Percentiles rank a stretch among this genome's conserved stretches.
Conservation (phyloP, 2,888 invertebrate genomes). For the Monochamus alternatus region DNA sequence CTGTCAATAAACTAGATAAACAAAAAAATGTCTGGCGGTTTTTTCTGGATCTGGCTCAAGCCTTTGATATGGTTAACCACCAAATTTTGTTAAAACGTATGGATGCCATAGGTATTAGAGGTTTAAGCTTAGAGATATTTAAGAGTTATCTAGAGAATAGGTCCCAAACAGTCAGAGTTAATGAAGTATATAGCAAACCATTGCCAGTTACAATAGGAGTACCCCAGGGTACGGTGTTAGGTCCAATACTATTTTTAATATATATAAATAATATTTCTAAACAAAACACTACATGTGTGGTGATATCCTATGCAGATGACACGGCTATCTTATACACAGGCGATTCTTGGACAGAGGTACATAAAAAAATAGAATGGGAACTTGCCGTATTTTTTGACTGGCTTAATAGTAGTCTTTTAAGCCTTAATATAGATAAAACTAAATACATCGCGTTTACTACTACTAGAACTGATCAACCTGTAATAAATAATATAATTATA, state of each 20-base stretch:
- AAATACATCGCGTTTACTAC: not conserved
- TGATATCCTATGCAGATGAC: not conserved
- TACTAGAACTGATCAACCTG: no score
- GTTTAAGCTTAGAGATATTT: not conserved
- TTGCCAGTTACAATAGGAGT: conserved; percentile 1
- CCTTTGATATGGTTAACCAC: not conserved
- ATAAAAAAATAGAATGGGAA: no score
- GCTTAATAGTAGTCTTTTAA: not conserved
- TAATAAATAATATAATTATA: no score
- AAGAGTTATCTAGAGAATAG: not conserved
- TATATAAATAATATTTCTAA: conserved; percentile 1
- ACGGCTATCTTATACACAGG: not conserved
- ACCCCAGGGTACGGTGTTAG: not conserved
- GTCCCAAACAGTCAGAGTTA: conserved; percentile 1
- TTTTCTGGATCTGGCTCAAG: conserved; percentile 5
- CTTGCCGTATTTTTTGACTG: not conserved
- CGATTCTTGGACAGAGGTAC: not conserved
- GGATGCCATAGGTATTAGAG: not conserved
- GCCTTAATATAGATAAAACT: conserved; percentile 1
- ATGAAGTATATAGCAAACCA: not conserved
- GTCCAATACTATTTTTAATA: not conserved
- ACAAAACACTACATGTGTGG: not conserved
- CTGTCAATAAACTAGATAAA: not conserved
- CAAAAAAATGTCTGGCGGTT: conserved; percentile 6
- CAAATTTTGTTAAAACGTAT: not conserved